Conservation (phyloP, 2,888 invertebrate species). For the Clusia tigrina region DNA sequence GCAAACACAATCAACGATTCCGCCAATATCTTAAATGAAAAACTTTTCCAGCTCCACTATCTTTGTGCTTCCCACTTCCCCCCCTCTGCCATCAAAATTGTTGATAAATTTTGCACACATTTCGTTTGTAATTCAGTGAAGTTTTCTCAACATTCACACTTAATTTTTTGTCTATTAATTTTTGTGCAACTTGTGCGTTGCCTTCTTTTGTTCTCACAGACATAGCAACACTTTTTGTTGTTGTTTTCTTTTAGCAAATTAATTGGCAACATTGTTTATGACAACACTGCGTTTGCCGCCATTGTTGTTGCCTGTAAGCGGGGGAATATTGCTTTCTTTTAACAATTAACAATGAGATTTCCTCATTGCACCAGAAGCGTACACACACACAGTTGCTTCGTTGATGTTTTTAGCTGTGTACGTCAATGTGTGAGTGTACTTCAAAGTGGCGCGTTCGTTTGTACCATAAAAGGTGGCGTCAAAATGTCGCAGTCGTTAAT, state of each 20-base stretch:
- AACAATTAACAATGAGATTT: too few relatives aligned
- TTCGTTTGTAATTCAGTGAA: not conserved
- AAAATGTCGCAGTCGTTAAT: too few relatives aligned
- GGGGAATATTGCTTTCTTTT: too few relatives aligned
- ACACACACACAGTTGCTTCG: too few relatives aligned
- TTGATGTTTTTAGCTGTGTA: too few relatives aligned
- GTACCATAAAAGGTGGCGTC: too few relatives aligned
- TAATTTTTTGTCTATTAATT: not conserved
- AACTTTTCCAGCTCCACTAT: not conserved
- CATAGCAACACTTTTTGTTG: too few relatives aligned
- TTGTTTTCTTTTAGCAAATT: not conserved
- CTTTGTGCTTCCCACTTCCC: not conserved
- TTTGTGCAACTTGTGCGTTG: conserved; percentile 30
- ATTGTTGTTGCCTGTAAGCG: too few relatives aligned
- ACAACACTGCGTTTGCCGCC: conserved; percentile 9
- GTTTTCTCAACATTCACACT: not conserved
- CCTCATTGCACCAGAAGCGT: too few relatives aligned
- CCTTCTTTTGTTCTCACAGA: conserved; percentile 22
- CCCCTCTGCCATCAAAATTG: not conserved
- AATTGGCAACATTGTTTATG: conserved; percentile 19
- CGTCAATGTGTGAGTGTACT: too few relatives aligned
- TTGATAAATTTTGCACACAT: not conserved
- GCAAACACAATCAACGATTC: not conserved
- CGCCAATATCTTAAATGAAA: not conserved
- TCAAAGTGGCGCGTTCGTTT: too few relatives aligned